phyloP scores from a whole-genome alignment of 1,140 invertebrate genomes.

The Stegodyphus mimosarum region DNA sequence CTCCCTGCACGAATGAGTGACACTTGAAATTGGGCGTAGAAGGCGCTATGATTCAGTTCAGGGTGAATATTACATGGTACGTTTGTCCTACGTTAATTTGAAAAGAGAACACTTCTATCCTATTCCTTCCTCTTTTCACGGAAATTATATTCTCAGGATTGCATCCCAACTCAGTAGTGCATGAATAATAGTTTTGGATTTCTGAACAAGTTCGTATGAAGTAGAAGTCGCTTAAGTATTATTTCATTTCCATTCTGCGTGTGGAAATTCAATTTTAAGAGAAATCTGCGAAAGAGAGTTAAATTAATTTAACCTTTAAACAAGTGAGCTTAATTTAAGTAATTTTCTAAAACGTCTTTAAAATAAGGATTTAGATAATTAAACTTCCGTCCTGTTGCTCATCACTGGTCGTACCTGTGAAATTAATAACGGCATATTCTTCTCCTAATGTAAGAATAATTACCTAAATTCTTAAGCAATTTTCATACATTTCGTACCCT shows the following conservation, averaged over 20 bases:
- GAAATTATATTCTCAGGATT: neutral
- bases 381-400: conserved; percentile 27
- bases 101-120: no score
- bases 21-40: neutral
- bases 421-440: neutral
- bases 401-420: conserved; percentile 9
- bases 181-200: neutral
- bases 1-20: neutral
- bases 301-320: conserved; percentile 31
- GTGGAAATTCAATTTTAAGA: conserved; percentile 27
- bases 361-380: conserved; percentile 15
- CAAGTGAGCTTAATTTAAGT: conserved; percentile 29
- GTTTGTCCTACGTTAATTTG: no score
- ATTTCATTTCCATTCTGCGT: conserved; percentile 17
- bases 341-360: conserved; percentile 34
- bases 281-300: conserved; percentile 5
- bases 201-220: neutral
- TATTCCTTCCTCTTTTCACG: neutral
- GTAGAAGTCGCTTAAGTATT: conserved; percentile 10
- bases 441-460: no score
- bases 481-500: no score
- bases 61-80: neutral
- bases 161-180: neutral
- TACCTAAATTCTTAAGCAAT: no score
- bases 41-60: neutral